Base-by-base conservation (phyloP, 2,797 vertebrate genomes). In the Premnoplex brunnescens region DNA sequence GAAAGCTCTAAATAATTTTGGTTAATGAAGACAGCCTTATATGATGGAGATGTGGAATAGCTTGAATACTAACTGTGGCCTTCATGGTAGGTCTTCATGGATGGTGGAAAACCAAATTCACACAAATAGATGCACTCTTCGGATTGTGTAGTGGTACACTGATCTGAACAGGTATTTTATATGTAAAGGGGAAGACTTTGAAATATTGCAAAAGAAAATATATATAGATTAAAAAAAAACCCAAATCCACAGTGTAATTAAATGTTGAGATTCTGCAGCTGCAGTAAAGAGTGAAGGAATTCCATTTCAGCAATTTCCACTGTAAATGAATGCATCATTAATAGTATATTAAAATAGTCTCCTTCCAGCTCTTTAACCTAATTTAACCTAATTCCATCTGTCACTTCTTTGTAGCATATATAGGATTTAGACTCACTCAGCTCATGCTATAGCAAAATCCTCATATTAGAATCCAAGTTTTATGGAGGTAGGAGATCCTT, bases 121-220 rank as follows among this genome's bases (percentile, higher is more conserved):
- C 0, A 1, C 0, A 27, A 12, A 1, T 14, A 71, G 30, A 30
- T 64, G 80, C 51, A 8, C 34, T 87, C 10, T 46, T 71, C n/a
- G 24, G 28, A 24, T 51, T 71, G 34, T 32, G 27, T 59, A n/a
- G 19, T 51, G 34, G 43, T 64, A n/a, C 30, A 32, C 21, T 43
- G 30, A 78, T 51, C 22, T 41, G 22, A 75, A 11, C 27, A 66
- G 22, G 30, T 77, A 46, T 83, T 85, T 91, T 54, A 54, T 2
- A 3, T 23, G 6, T 54, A 36, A 60, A 83, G 16, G 23, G 5
- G 15, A 14, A 54, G 19, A 80, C 34, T 85, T 76, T 72, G 55
- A 91, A 79, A 76, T 71, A 36, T 54, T 69, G 17, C 14, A 24
- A 46, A 79, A 32, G 24, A 20, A 41, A 82, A 63, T 66, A 75